phyloP scores from a whole-genome alignment of 37 sponge, comb jelly and placozoan genomes.

The Petrosia ficiformis region DNA sequence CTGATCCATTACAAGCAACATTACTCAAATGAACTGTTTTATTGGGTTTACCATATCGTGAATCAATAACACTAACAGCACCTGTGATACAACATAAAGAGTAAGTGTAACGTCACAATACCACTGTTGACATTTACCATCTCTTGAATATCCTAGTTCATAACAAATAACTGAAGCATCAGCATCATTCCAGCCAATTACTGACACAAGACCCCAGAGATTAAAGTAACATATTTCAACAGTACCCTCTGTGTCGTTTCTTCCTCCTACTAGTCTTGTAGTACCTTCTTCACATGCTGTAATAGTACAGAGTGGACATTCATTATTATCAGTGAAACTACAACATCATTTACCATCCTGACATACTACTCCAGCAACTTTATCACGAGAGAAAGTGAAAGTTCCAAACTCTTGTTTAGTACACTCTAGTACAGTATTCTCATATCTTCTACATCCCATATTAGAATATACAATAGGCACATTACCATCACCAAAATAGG shows the following conservation, averaged over 20 bases:
- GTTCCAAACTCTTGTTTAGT: neutral
- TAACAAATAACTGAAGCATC: neutral
- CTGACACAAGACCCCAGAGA: neutral
- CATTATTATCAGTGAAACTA: neutral
- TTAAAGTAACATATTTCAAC: neutral
- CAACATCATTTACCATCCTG: neutral
- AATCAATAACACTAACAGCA: neutral
- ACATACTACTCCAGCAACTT: conserved; percentile 9
- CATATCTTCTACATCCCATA: neutral
- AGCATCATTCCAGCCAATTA: neutral
- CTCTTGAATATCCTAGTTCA: neutral
- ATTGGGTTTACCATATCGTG: conserved; percentile 10
- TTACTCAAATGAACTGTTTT: neutral
- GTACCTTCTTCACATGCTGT: neutral
- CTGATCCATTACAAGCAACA: neutral
- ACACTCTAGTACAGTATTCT: neutral
- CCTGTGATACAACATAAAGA: conserved; percentile 20
- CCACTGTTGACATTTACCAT: conserved; percentile 17
- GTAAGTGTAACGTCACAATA: conserved; percentile 26
- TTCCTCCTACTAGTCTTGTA: neutral
- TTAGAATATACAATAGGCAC: conserved; percentile 6
- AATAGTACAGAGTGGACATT: neutral
- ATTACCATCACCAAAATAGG: conserved; percentile 1
- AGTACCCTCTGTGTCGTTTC: neutral
- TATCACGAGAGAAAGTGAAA: neutral